Percentiles rank a stretch among this genome's conserved stretches.
Evolutionary conservation across 2,113 vertebrate genomes (phyloP).

Genomic region (Romanogobio albipinnatus): DNA sequence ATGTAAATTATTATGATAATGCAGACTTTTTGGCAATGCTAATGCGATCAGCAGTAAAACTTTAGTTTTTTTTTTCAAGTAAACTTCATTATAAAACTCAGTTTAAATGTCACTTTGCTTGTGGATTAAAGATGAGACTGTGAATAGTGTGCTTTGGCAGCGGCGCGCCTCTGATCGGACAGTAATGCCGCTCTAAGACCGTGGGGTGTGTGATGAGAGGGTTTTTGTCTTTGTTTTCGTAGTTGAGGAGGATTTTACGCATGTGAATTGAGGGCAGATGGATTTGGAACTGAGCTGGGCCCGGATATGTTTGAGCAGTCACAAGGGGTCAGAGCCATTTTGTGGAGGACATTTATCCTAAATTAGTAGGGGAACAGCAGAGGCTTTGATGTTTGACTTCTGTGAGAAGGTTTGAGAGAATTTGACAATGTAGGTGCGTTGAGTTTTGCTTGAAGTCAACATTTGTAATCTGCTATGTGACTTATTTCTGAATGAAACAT

Average conservation of each 20-base stretch:
- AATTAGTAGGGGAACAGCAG: slow-evolving; percentile 69
- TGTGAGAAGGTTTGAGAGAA: slow-evolving; percentile 15
- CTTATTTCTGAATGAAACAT: background rate
- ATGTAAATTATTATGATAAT: background rate
- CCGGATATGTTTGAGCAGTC: slow-evolving; percentile 60
- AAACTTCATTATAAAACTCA: background rate
- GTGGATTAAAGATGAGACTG: slow-evolving; percentile 71
- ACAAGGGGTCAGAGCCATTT: slow-evolving; percentile 67
- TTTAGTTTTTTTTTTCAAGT: background rate
- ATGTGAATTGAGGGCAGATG: slow-evolving; percentile 73
- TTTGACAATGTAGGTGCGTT: background rate
- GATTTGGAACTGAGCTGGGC: slow-evolving; percentile 65
- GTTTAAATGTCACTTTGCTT: slow-evolving; percentile 30
- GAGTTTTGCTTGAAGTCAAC: background rate
- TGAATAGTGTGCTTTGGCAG: slow-evolving; percentile 67
- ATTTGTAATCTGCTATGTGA: background rate
- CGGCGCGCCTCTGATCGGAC: slow-evolving; percentile 70
- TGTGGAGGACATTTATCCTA: slow-evolving; percentile 76
- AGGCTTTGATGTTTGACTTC: slow-evolving; percentile 74
- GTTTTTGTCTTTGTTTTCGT: slow-evolving; percentile 59
- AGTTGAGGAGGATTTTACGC: slow-evolving; percentile 61
- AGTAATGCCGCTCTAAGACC: slow-evolving; percentile 60
- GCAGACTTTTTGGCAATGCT: background rate
- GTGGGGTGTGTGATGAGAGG: slow-evolving; percentile 55
- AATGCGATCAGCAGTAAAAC: background rate